Percentiles rank a stretch among this genome's conserved stretches.
These are phyloP conservation scores for Antedon mediterranea DNA, from an alignment of 53 echinoderm and acorn worm species.

Conservation along the genomic window DNA sequence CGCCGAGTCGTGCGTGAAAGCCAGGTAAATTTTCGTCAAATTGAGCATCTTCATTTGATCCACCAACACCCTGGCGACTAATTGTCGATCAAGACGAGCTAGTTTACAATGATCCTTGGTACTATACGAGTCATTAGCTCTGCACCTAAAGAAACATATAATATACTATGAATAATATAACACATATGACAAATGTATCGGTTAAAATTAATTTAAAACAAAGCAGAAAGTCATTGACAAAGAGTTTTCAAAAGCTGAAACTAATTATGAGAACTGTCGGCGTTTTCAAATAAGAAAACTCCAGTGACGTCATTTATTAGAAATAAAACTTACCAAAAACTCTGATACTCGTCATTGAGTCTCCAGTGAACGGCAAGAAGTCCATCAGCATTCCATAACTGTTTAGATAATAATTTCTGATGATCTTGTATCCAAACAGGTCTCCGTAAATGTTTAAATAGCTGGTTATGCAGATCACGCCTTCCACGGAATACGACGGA, in stretches of 20 bases:
- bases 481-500: not conserved
- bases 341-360: slow-evolving; percentile 32
- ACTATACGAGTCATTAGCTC: not conserved
- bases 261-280: no score
- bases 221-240: no score
- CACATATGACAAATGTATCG: no score
- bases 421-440: not conserved
- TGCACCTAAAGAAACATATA: not conserved
- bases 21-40: not conserved
- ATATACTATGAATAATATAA: no score
- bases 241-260: no score
- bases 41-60: not conserved
- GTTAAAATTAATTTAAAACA: no score
- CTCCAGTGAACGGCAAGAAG: slow-evolving; percentile 43
- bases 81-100: not conserved
- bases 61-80: not conserved
- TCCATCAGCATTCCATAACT: not conserved
- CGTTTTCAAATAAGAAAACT: no score
- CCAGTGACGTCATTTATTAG: no score
- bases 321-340: slow-evolving; percentile 18
- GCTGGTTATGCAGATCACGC: not conserved
- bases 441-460: not conserved
- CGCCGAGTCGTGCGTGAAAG: not conserved
- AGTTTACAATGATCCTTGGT: not conserved
- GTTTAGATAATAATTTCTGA: not conserved